Percentiles rank a stretch among this genome's conserved stretches.
Evolutionary conservation across 2,888 invertebrate species (phyloP).

Genomic region (Psylliodes chrysocephalus): DNA sequence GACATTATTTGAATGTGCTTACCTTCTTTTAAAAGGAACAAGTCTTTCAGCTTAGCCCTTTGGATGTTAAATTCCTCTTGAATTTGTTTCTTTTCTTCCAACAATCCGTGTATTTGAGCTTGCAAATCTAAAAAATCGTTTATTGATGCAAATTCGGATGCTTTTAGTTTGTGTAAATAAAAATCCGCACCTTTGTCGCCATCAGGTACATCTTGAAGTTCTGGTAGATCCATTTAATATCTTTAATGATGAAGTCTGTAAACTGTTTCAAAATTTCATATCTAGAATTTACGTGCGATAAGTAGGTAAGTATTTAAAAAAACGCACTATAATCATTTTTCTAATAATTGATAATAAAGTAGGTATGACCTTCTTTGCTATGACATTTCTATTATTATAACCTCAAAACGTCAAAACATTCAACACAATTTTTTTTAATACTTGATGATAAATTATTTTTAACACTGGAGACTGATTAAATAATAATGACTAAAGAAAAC

Average conservation of each 20-base stretch:
- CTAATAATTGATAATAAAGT: background rate
- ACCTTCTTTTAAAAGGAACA: constrained; percentile 94
- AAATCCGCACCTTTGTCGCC: constrained; percentile 33
- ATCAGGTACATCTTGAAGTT: constrained; percentile 34
- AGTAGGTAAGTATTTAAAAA: background rate
- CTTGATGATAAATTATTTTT: too few relatives aligned
- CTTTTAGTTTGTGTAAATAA: background rate
- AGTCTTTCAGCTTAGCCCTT: constrained; percentile 91
- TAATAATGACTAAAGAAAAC: too few relatives aligned
- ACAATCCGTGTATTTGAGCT: constrained; percentile 55
- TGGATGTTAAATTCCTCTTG: constrained; percentile 90
- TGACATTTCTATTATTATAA: constrained; percentile 21
- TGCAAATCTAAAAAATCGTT: constrained; percentile 49
- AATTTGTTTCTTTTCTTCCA: constrained; percentile 74
- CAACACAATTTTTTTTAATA: too few relatives aligned
- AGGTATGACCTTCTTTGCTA: too few relatives aligned
- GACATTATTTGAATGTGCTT: background rate
- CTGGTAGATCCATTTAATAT: constrained; percentile 39
- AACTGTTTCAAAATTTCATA: constrained; percentile 25
- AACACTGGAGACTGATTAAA: too few relatives aligned
- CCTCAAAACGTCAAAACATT: constrained; percentile 21
- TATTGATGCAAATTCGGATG: background rate
- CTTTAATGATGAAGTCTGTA: background rate
- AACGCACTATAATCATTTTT: constrained; percentile 21
- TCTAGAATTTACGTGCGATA: constrained; percentile 7